phyloP scores from a whole-genome alignment of 2,888 invertebrate species.

The Hypercompe scribonia region DNA sequence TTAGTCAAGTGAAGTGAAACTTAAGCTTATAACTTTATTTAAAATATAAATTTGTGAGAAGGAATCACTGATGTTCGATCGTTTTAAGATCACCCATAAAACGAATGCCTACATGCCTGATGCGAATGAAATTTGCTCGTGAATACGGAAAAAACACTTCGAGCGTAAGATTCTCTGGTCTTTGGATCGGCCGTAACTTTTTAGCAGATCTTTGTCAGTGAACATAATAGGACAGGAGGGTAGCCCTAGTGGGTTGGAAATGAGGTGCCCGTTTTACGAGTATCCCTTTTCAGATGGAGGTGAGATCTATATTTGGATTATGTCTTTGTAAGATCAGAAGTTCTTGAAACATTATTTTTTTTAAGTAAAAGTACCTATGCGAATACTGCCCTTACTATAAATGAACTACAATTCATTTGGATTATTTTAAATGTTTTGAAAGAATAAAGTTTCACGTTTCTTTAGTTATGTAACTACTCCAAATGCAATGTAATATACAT shows the following conservation, averaged over 20 bases:
- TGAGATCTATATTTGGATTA: not conserved
- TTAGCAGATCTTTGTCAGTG: conserved; percentile 33
- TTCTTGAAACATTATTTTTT: too few species aligned
- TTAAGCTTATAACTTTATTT: not conserved
- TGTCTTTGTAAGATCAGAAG: not conserved
- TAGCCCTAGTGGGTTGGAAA: conserved; percentile 3
- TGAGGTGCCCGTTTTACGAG: conserved; percentile 1
- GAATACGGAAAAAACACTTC: conserved; percentile 33
- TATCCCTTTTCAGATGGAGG: conserved; percentile 1
- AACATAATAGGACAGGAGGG: conserved; percentile 15
- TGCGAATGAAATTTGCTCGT: conserved; percentile 1
- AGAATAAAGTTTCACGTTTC: not conserved
- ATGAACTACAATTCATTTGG: not conserved
- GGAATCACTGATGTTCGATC: not conserved
- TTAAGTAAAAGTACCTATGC: too few species aligned
- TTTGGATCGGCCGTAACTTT: conserved; percentile 35
- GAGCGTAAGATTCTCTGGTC: conserved; percentile 29
- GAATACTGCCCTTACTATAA: too few species aligned
- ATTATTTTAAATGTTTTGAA: not conserved
- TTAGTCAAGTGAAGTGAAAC: not conserved
- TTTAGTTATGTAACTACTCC: not conserved
- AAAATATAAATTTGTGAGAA: not conserved
- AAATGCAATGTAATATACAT: not conserved
- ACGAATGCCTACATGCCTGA: not conserved
- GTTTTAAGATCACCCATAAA: not conserved